Base-by-base conservation (phyloP, 1,140 invertebrate species). In the Hylaeus anthracinus region DNA sequence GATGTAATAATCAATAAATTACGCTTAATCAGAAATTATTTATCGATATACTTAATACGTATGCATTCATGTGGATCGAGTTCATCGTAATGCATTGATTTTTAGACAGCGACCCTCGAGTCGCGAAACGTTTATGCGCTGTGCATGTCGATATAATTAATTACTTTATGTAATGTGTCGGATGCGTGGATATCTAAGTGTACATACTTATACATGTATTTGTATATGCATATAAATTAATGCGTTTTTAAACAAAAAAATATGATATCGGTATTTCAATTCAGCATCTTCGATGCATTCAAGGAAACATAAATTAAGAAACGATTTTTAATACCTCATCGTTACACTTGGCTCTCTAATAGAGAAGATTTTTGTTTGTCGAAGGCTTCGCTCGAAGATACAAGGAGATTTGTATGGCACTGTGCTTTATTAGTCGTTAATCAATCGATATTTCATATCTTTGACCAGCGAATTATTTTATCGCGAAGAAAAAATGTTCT, bases 1-100 rank as follows among this genome's bases (percentile, higher is more conserved):
- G 77, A 84, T 88, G 70, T 76, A 88, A 85, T 76, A 79, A 88
- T 86, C 61, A 76, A 81, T 87, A 82, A 84, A 83, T 82, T 84
- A 69, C 61, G 76, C 83, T 86, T 88, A 86, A 85, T 87, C 78
- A 83, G 66, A 81, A 86, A 81, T 85, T 14, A 81, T 67, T 67
- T 74, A 77, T 82, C 73, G 65, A 85, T 65, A 64, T 83, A 84
- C 51, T 74, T 86, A 83, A 72, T 61, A 83, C 55, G 56, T 85
- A 81, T 85, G 73, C 74, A 80, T 82, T 73, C 61, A 58, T 75
- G 58, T 85, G 72, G 78, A 75, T 85, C 12, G 81, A 79, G 65
- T 67, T 72, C 55, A 66, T 60, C 37, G 10, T 45, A 81, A 79
- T 61, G 75, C 65, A 43, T 56, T 41, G 53, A 65, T 61, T 63